Base-by-base conservation (phyloP, 2,113 vertebrate genomes). In the Morone saxatilis region DNA sequence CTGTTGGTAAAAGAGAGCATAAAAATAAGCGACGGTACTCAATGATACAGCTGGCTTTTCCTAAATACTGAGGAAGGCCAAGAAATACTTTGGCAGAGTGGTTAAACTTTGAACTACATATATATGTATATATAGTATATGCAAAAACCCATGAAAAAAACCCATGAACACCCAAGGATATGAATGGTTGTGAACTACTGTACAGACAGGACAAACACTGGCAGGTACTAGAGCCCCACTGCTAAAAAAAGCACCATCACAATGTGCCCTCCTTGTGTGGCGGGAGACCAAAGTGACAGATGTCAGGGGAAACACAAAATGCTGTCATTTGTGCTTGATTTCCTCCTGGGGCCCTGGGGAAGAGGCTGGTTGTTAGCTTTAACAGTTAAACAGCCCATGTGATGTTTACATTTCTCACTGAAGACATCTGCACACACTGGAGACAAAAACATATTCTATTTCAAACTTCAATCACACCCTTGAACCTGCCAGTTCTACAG, bases 1-100 rank as follows among this genome's bases (percentile, higher is more conserved):
- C 98, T 99, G 95, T 86, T 62, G 89, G 72, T 66, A 53, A 20
- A 83, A n/a, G 6, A 76, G 3, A 17, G 41, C 3, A 13, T 43
- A 8, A 17, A 63, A 43, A 40, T 60, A 11, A 51, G 31, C 31
- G 7, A 6, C 38, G 51, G 7, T 17, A 19, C 17, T 5, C 9
- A 40, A 12, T 53, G 19, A 60, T 47, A 9, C 19, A 54, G 8
- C 5, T 36, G 14, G 8, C 13, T 17, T 66, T 60, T 13, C 11
- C 11, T 25, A n/a, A 41, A 75, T 11, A 59, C 22, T 12, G 36
- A 53, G 5, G 17, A 11, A 0, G 1, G 11, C n/a, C n/a, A 38
- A 43, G 8, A 50, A 4, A 19, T n/a, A 36, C 40, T 51, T 43
- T 13, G n/a, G 54, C 47, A 45, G 25, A 51, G 57, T n/a, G 57